Base-by-base conservation (phyloP, 2,113 vertebrate species). In the Prolemur simus region DNA sequence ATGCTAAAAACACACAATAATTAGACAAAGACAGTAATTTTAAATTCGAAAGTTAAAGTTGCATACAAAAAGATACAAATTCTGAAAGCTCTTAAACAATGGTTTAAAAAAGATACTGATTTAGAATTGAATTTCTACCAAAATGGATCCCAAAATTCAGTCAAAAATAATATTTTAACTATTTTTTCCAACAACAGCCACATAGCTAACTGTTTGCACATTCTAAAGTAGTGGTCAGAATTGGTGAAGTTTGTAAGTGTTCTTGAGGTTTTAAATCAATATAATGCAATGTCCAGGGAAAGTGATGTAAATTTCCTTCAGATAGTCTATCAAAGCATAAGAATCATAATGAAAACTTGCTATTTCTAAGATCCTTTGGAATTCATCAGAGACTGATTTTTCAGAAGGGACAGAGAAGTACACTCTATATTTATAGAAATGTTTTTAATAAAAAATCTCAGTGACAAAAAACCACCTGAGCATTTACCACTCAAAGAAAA, bases 21-120 rank as follows among this genome's bases (percentile, higher is more conserved):
- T 17, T 45, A 87, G 5, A 42, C 15, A 63, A 37, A 71, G 45
- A 92, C 60, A 29, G 2, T 52, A 64, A 82, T 32, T 73, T 91
- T 80, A 77, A 84, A 69, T 56, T 34, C 74, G 21, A n/a, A 42
- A 88, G 7, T 91, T 77, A 96, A 96, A 76, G 18, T 93, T 80
- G 84, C 25, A 37, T 80, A 8, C 27, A 77, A 15, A 49, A 47
- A 77, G 60, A 37, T 23, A 64, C 4, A 39, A 88, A 91, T 81
- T 81, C n/a, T 87, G 27, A 81, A 25, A 54, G 21, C 25, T 71
- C 21, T 81, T 88, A 4, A 71, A 39, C 13, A 69, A 56, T 93
- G 76, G 15, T 54, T 83, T 88, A 5, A 32, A 77, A 85, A 91
- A 64, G 8, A 45, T 85, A 27, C 14, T 76, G 20, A 85, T 77